phyloP scores from a whole-genome alignment of 2,888 invertebrate genomes.

The Amphimallon solstitiale region DNA sequence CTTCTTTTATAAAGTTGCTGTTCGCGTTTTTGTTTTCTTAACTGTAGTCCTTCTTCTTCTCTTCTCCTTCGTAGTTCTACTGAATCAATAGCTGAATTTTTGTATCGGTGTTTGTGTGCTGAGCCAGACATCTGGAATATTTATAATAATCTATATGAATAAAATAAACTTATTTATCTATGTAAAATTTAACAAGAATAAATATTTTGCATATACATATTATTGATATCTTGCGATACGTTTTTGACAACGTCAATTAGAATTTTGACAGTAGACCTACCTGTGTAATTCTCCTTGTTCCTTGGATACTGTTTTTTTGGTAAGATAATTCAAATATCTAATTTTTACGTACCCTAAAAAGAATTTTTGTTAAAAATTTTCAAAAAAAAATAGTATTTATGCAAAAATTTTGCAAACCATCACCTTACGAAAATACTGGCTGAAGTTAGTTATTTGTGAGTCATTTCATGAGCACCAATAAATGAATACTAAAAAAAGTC shows the following conservation, averaged over 20 bases:
- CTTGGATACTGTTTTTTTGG: neutral
- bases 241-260: constrained; percentile 39
- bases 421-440: constrained; percentile 26
- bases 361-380: constrained; percentile 8
- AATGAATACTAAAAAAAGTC: constrained; percentile 23
- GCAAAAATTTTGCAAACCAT: constrained; percentile 38
- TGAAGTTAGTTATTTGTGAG: constrained; percentile 38
- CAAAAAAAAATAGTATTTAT: constrained; percentile 27
- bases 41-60: constrained; percentile 96
- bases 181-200: neutral
- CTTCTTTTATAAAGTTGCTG: constrained; percentile 93
- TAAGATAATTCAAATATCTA: constrained; percentile 5
- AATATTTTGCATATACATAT: constrained; percentile 6
- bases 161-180: neutral
- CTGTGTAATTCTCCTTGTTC: constrained; percentile 27
- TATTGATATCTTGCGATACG: constrained; percentile 26
- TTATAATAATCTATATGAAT: neutral
- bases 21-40: constrained; percentile 94
- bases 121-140: constrained; percentile 79
- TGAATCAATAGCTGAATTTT: constrained; percentile 92
- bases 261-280: constrained; percentile 36
- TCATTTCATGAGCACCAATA: constrained; percentile 25
- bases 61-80: constrained; percentile 90
- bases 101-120: constrained; percentile 89
- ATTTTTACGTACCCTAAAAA: constrained; percentile 25